phyloP scores from a whole-genome alignment of 37 sponge, comb jelly and placozoan genomes.

The Cladorhizidae sp. region DNA sequence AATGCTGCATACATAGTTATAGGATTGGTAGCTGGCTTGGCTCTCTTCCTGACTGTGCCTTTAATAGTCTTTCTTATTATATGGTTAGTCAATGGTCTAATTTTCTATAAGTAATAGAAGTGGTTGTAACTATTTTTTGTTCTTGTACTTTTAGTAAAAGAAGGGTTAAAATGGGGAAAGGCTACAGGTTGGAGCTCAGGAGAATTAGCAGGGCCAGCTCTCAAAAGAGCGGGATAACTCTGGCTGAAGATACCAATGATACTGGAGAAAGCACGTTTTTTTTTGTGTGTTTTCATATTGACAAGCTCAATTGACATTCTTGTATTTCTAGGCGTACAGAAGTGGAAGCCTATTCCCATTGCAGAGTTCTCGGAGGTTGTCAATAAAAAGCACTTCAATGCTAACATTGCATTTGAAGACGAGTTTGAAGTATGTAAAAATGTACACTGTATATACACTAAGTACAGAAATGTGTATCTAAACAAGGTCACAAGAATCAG shows the following conservation, averaged over 20 bases:
- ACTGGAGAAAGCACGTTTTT: background rate
- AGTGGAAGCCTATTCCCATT: constrained; percentile 24
- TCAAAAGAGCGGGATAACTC: background rate
- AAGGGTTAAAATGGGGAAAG: constrained; percentile 1
- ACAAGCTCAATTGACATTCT: background rate
- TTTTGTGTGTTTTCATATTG: background rate
- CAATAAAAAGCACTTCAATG: constrained; percentile 42
- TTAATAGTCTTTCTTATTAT: too few relatives aligned
- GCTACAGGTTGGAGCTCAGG: too few relatives aligned
- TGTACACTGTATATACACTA: background rate
- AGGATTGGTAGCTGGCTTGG: too few relatives aligned
- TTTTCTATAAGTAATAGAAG: too few relatives aligned
- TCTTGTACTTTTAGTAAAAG: background rate
- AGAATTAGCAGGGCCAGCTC: too few relatives aligned
- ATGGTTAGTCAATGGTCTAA: too few relatives aligned
- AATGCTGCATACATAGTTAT: too few relatives aligned
- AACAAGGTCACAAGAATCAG: too few relatives aligned
- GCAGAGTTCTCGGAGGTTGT: constrained; percentile 62
- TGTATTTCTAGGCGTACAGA: background rate
- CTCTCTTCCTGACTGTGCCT: too few relatives aligned
- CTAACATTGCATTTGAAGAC: constrained; percentile 62
- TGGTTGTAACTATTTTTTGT: too few relatives aligned
- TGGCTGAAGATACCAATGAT: background rate
- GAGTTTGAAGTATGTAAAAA: constrained; percentile 60
- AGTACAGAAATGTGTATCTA: background rate